These are phyloP conservation scores for Onthophagus sagittarius DNA, from an alignment of 2,888 invertebrate genomes.

Conservation along the genomic window DNA sequence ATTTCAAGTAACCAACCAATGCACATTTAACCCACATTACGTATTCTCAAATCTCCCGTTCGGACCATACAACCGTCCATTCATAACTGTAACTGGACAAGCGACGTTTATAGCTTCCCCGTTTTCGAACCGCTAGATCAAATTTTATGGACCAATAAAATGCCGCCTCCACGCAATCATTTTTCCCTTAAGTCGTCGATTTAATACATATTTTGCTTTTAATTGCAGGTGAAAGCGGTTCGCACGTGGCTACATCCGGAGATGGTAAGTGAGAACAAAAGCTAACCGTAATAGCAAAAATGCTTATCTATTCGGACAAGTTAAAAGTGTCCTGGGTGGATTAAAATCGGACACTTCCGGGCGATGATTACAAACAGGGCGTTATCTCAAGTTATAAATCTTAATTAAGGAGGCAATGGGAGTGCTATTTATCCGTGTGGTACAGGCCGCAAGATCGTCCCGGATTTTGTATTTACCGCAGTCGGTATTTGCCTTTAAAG, in stretches of 20 bases:
- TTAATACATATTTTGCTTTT: slow-evolving; percentile 18
- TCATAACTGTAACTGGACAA: not conserved
- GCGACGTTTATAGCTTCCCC: not conserved
- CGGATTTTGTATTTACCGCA: slow-evolving; percentile 2
- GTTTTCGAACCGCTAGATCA: slow-evolving; percentile 1
- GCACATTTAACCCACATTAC: not conserved
- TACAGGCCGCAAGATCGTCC: not conserved
- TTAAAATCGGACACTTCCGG: not conserved
- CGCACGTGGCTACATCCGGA: slow-evolving; percentile 47
- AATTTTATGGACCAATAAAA: slow-evolving; percentile 9
- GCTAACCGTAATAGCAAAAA: not conserved
- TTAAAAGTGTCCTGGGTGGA: slow-evolving; percentile 1
- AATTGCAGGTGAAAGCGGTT: slow-evolving; percentile 46
- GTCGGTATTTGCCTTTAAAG: slow-evolving; percentile 4
- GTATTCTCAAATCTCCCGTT: not conserved
- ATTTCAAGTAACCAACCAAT: not conserved
- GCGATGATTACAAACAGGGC: slow-evolving; percentile 3
- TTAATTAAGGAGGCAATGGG: slow-evolving; percentile 6
- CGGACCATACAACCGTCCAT: not conserved
- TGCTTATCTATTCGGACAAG: not conserved
- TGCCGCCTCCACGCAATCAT: slow-evolving; percentile 1
- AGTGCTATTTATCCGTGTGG: not conserved
- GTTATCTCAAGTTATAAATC: slow-evolving; percentile 8
- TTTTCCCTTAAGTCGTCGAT: not conserved
- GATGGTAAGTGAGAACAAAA: slow-evolving; percentile 42